Conservation (phyloP, 2,113 vertebrate genomes). For the Hassar affinis region DNA sequence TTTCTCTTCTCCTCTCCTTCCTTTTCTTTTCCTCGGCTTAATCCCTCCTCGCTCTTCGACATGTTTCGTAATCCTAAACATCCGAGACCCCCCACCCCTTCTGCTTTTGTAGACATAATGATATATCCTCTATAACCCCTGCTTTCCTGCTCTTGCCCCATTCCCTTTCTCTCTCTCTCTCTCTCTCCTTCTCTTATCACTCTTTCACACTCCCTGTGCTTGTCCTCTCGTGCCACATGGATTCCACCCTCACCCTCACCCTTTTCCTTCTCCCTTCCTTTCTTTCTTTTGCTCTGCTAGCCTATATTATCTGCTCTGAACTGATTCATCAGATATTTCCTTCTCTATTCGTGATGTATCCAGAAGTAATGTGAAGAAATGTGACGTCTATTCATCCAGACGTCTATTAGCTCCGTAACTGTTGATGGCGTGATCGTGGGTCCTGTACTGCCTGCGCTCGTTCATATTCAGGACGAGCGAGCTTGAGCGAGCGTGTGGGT, state of each 20-base stretch:
- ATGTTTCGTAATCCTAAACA: slow-evolving; percentile 74
- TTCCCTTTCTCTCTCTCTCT: slow-evolving; percentile 31
- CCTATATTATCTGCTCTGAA: background rate
- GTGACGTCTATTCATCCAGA: no score
- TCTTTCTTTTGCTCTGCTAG: slow-evolving; percentile 7
- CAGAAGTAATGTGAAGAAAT: background rate
- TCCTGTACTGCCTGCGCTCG: background rate
- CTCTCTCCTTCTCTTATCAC: slow-evolving; percentile 39
- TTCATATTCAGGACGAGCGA: background rate
- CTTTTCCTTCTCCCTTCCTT: slow-evolving; percentile 6
- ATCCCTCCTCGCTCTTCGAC: slow-evolving; percentile 69
- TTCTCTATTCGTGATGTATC: background rate
- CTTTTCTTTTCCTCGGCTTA: slow-evolving; percentile 62
- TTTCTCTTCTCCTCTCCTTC: slow-evolving; percentile 51
- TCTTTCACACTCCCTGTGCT: slow-evolving; percentile 36
- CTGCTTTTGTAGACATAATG: slow-evolving; percentile 61
- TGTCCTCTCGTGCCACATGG: slow-evolving; percentile 20
- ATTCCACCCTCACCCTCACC: slow-evolving; percentile 14
- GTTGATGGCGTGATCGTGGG: background rate
- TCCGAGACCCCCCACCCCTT: slow-evolving; percentile 61
- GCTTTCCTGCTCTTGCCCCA: slow-evolving; percentile 47
- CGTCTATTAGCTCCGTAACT: background rate
- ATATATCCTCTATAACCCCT: slow-evolving; percentile 56
- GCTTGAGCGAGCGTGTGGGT: background rate
- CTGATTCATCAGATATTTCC: background rate